A percentile compares a stretch with the other conserved stretches of the same genome.
phyloP scores from a whole-genome alignment of 2,888 invertebrate genomes.

The Synanthedon vespiformis region DNA sequence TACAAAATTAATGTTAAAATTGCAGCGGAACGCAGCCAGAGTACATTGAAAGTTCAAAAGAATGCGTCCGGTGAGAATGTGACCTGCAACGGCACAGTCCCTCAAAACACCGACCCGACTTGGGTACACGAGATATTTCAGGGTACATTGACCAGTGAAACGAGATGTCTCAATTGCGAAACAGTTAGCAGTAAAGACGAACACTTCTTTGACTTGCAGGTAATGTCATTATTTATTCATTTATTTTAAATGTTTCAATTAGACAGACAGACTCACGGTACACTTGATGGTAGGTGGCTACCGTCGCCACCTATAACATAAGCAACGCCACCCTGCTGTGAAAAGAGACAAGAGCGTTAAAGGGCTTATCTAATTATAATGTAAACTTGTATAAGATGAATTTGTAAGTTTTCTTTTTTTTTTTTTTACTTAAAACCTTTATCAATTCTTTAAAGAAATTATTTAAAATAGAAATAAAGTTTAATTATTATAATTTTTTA shows the following conservation, averaged over 20 bases:
- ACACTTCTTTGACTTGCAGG: constrained; percentile 97
- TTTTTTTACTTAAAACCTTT: no score
- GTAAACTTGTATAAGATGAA: no score
- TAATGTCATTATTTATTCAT: constrained; percentile 9
- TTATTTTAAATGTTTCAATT: not conserved
- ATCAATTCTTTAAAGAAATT: no score
- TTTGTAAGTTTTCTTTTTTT: no score
- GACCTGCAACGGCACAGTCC: constrained; percentile 47
- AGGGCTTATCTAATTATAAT: no score
- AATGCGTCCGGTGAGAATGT: constrained; percentile 47
- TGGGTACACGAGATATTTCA: constrained; percentile 99
- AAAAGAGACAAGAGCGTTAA: no score
- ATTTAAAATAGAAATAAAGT: no score
- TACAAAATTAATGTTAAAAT: constrained; percentile 7
- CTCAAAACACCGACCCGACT: constrained; percentile 83
- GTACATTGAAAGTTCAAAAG: constrained; percentile 73
- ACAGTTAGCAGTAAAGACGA: constrained; percentile 99
- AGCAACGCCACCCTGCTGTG: no score
- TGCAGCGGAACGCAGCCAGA: constrained; percentile 82
- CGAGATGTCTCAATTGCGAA: constrained; percentile 98
- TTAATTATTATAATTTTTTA: no score
- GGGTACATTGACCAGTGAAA: constrained; percentile 98
- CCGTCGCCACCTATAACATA: no score
- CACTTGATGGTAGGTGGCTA: no score
- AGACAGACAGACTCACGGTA: not conserved